These are phyloP conservation scores for Diadema setosum DNA, from an alignment of 35 echinoderm and acorn worm species.

Conservation along the genomic window DNA sequence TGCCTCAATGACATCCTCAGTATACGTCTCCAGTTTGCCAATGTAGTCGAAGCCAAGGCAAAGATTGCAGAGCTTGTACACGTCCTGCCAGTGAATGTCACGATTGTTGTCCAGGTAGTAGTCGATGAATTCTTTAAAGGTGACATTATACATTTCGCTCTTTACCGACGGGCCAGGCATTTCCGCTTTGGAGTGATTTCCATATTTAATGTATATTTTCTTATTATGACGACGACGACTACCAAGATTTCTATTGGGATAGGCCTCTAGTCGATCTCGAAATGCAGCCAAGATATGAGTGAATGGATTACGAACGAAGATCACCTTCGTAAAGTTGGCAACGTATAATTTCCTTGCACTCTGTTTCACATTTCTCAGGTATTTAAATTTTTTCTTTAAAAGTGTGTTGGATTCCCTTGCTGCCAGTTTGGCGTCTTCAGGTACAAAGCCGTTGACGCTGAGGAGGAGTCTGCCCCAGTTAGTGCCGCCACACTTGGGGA, in stretches of 20 bases:
- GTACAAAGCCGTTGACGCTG: background rate
- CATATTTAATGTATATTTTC: background rate
- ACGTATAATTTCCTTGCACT: background rate
- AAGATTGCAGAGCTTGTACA: background rate
- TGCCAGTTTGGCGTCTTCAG: background rate
- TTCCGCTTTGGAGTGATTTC: background rate
- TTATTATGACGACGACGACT: background rate
- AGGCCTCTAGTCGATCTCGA: background rate
- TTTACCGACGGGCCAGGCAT: background rate
- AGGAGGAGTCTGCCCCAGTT: background rate
- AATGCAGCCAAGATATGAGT: background rate
- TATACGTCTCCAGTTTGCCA: background rate
- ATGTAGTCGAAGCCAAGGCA: background rate
- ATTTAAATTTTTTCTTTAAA: background rate
- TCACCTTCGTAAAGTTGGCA: background rate
- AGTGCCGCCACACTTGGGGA: background rate
- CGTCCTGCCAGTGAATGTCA: background rate
- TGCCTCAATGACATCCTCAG: background rate
- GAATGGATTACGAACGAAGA: background rate
- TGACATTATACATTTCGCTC: background rate
- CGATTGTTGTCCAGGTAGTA: background rate
- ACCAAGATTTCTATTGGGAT: background rate
- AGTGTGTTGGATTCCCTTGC: background rate
- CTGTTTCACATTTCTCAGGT: background rate
- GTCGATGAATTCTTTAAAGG: background rate